phyloP scores from a whole-genome alignment of 2,888 invertebrate species.

The Hoplodrina blanda region DNA sequence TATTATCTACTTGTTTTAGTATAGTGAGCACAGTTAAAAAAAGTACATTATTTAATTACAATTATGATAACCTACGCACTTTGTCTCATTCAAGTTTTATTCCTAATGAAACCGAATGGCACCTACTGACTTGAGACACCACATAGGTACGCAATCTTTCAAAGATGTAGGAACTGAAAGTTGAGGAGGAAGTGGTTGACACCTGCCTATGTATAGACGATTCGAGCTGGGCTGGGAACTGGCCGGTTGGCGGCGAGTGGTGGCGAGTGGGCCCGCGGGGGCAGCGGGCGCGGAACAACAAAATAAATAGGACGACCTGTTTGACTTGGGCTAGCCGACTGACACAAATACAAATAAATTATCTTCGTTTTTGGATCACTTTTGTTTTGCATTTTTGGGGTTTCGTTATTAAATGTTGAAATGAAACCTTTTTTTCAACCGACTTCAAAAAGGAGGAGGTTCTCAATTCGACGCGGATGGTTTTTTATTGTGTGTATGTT shows the following conservation, averaged over 20 bases:
- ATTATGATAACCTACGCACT: slow-evolving; percentile 38
- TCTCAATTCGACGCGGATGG: no score
- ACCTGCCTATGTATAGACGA: background rate
- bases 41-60: slow-evolving; percentile 8
- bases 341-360: slow-evolving; percentile 27
- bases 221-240: background rate
- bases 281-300: slow-evolving; percentile 15
- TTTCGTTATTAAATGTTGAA: background rate
- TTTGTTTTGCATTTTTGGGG: slow-evolving; percentile 4
- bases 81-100: slow-evolving; percentile 22
- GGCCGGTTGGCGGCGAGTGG: slow-evolving; percentile 1
- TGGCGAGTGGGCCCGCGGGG: background rate
- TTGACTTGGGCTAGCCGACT: slow-evolving; percentile 24
- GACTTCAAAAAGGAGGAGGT: no score
- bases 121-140: slow-evolving; percentile 17
- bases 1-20: slow-evolving; percentile 23
- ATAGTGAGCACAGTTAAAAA: slow-evolving; percentile 1
- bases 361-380: slow-evolving; percentile 22
- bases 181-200: background rate
- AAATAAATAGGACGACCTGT: slow-evolving; percentile 35
- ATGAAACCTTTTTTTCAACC: background rate
- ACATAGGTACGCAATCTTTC: slow-evolving; percentile 8
- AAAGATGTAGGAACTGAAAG: background rate
- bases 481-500: no score
- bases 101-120: slow-evolving; percentile 5